Evolutionary conservation across 1,140 invertebrate genomes (phyloP), one percentile per base, ranked within the genome.

Genomic region (Bombus waltoni): DNA sequence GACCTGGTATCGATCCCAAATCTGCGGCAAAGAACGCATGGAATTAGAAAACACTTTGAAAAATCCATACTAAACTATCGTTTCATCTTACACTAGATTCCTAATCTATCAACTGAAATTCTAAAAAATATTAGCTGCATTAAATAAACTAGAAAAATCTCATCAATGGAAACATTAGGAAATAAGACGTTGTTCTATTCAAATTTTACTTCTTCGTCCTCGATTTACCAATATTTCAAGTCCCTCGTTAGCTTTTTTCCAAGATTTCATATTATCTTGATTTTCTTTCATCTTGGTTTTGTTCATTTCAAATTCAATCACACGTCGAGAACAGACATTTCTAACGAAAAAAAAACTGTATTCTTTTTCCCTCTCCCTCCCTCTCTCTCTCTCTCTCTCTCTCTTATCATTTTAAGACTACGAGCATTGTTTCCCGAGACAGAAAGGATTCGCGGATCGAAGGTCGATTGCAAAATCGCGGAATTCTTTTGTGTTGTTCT

Each of bases 1-100:
- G 97, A 82, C 97, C 97, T 95, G 96, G 93, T 94, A 95, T 94
- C 66, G 94, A 93, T 65, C 93, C 92, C 32, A 94, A 87, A 87
- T 95, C 94, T 94, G 77, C 28, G 89, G 91, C 85, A 85, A 79
- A 85, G 77, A 71, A 65, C 1, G 35, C 42, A 22, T n/a, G 4
- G 11, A 72, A 42, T 62, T 40, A 28, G 6, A 10, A 38, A 13
- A 40, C 0, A 1, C 32, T 10, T 8, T 11, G 8, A 62, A 1
- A n/a, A 62, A 62, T 62, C 11, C 28, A n/a, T 28, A 6, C 18
- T 62, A 28, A 62, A 62, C 1, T 10, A n/a, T 59, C 25, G 3
- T 59, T 59, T 59, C 25, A 59, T 62, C 11, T 28, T 11, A 62
- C 28, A 28, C 10, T n/a, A 62, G 25, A 8, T n/a, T 13, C 4